Evolutionary conservation across 2,797 vertebrate species (phyloP), one percentile per base, ranked within the genome.

Genomic region (Microctenopoma steveboyesi): DNA sequence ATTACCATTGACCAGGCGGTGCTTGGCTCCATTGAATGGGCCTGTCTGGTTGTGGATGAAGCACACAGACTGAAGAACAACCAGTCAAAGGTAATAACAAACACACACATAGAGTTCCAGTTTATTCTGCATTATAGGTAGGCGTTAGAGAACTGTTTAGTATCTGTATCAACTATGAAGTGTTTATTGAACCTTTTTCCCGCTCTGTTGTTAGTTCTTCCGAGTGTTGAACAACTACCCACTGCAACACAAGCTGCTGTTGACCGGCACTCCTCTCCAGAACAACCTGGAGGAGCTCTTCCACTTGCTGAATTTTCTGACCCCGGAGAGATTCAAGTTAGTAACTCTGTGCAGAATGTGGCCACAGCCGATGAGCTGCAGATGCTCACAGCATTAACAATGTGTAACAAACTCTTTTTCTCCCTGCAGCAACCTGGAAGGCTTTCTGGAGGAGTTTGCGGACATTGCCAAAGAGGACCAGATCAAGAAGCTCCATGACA

Each of bases 381-480:
- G 25, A 63, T 10, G n/a, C 15, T 25, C 4, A 18, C 30, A 27
- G 14, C 28, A n/a, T 63, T 5, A 16, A 15, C n/a, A 0, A 14
- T 18, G n/a, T 33, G 8, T 67, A 8, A 47, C 55, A 54, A 60
- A 70, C 11, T n/a, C 0, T 75, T 42, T 37, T 14, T 57, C 10
- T 69, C 43, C 16, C 59, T 66, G 5, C 86, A 99, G 97, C 89
- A 99, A 99, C 88, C 90, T 99, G 80, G 98, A 99, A 85, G 97
- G 97, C 48, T 99, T 99, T 88, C 88, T 99, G 80, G 98, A 99
- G 85, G 98, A 99, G 89, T 99, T 99, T 94, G 98, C 98, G 0
- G 98, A 99, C 83, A 99, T 99, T 65, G 97, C 98, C 81, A 99
- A 99, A 90, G 98, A 99, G 84, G 98, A 99, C 93, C 98, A 99